Conservation (phyloP, 2,888 invertebrate genomes). For the Sarcophaga variegata region DNA sequence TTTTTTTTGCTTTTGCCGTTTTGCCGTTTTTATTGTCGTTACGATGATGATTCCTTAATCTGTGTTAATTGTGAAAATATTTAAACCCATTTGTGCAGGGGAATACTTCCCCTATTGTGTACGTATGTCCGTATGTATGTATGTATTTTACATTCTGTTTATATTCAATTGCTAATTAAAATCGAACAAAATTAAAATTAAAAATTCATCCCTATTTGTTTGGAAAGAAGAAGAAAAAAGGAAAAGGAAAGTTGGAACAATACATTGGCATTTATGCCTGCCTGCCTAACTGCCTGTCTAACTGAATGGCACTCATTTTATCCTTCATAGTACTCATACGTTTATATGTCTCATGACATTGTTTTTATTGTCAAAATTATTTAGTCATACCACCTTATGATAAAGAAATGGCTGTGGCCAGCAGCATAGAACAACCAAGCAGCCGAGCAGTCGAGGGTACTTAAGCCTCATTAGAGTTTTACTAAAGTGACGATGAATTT, state of each 20-base stretch:
- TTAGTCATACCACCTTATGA: conserved; percentile 19
- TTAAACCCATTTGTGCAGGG: conserved; percentile 79
- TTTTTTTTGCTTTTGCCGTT: conserved; percentile 16
- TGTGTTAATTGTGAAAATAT: conserved; percentile 81
- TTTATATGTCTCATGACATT: conserved; percentile 3
- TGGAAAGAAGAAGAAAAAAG: conserved; percentile 18
- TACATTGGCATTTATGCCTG: background rate
- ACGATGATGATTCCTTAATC: conserved; percentile 75
- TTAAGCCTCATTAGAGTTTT: conserved; percentile 65
- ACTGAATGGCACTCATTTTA: conserved; percentile 18
- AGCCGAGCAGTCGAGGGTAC: conserved; percentile 40
- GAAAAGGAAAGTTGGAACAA: background rate
- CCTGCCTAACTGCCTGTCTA: background rate
- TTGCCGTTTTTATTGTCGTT: conserved; percentile 64
- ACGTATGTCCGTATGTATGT: conserved; percentile 20
- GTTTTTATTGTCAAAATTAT: conserved; percentile 43
- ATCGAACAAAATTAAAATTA: conserved; percentile 46
- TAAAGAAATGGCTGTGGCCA: conserved; percentile 2
- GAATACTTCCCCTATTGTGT: conserved; percentile 19
- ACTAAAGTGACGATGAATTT: conserved; percentile 81
- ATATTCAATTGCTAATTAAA: conserved; percentile 62
- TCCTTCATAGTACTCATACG: background rate
- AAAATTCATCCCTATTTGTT: conserved; percentile 67
- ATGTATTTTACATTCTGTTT: too few species aligned
- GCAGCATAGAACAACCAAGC: background rate